Conservation (phyloP, 2,888 invertebrate species). For the Ennomos erosarius region DNA sequence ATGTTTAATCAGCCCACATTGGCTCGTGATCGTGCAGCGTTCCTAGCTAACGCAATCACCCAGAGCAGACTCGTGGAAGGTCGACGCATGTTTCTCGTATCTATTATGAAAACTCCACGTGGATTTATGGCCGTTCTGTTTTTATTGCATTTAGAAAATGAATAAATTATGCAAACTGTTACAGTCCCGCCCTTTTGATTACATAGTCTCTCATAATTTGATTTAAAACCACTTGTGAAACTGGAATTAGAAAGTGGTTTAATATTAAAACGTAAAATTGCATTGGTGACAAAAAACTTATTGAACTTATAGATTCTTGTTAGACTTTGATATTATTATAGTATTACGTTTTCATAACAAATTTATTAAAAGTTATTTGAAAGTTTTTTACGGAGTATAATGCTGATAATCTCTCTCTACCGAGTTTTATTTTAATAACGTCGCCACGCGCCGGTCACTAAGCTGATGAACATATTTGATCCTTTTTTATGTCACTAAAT, state of each 20-base stretch:
- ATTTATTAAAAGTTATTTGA: too few relatives aligned
- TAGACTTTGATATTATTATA: neutral
- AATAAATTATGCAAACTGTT: conserved; percentile 15
- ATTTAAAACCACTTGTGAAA: conserved; percentile 12
- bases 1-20: conserved; percentile 61
- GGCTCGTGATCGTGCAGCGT: conserved; percentile 69
- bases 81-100: conserved; percentile 38
- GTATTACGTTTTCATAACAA: too few relatives aligned
- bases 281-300: neutral
- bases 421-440: too few relatives aligned
- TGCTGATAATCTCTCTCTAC: too few relatives aligned
- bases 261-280: neutral
- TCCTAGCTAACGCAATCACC: conserved; percentile 69
- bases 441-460: too few relatives aligned
- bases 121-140: conserved; percentile 10
- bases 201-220: conserved; percentile 12
- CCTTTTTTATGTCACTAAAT: too few relatives aligned
- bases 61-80: conserved; percentile 60
- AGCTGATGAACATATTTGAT: too few relatives aligned
- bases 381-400: too few relatives aligned
- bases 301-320: neutral
- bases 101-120: neutral
- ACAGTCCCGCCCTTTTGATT: conserved; percentile 18
- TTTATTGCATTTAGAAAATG: conserved; percentile 20
- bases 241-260: conserved; percentile 13